Base-by-base conservation (phyloP, 2,797 vertebrate genomes). In the Ptychobarbus kaznakovi region DNA sequence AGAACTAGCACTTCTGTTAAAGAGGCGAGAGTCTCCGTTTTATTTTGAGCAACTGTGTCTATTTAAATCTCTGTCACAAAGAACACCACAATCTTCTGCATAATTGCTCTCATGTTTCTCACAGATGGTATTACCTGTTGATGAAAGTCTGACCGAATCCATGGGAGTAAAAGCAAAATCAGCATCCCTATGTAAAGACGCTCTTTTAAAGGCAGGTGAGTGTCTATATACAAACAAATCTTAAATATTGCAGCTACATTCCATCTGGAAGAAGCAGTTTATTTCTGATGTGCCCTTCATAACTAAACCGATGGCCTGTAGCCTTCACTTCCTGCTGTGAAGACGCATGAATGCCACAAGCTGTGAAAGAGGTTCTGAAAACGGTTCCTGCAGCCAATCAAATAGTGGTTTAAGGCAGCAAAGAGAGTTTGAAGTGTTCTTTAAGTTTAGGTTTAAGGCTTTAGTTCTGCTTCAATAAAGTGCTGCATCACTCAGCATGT, bases 131-230 rank as follows among this genome's bases (percentile, higher is more conserved):
- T 94, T 99, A 69, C 96, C 98, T 1, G 97, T 99, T 70, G 98
- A 99, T 77, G 98, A 99, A 94, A 99, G 98, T 90, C 93, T 99
- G 92, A 99, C 98, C 1, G 97, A 97, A 92, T 97, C 98, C 2
- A 92, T 96, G 93, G 96, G 96, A 91, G 96, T 99, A 69, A 96
- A 96, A 91, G 96, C 97, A 87, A 98, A 97, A 91, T 98, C 98
- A 7, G 97, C 97, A 70, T 99, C 98, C 3, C 90, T 99, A 89
- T 93, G 97, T 90, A 99, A 98, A 95, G 98, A 99, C 87, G 93
- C 96, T 0, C 93, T 99, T 56, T 92, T 99, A 83, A 99, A 97
- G 89, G 97, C 98, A 35, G 97, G 98, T 98, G 94, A 95, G 93
- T 91, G 69, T 61, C 18, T 35, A 22, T 75, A 15, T 74, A 4